phyloP scores from a whole-genome alignment of 2,888 invertebrate genomes.

The Aricia artaxerxes region DNA sequence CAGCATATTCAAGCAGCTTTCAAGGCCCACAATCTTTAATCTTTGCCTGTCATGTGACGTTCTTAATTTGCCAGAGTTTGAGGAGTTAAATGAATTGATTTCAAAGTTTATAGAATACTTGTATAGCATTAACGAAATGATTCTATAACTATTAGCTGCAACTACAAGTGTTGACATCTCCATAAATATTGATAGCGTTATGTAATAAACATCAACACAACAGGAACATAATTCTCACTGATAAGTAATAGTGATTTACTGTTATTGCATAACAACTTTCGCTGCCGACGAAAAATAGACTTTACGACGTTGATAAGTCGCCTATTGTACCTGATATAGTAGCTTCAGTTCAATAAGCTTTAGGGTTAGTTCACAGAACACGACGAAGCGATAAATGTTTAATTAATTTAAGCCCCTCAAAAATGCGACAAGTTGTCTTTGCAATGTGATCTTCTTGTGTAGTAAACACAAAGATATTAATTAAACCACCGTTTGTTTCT shows the following conservation, averaged over 20 bases:
- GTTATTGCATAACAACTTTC: conserved; percentile 30
- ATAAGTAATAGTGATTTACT: conserved; percentile 33
- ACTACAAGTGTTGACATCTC: conserved; percentile 26
- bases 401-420: no score
- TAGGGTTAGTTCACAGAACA: neutral
- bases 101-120: neutral
- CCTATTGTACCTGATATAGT: neutral
- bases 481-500: no score
- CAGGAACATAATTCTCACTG: conserved; percentile 35
- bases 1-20: no score
- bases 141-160: neutral
- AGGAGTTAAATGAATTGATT: no score
- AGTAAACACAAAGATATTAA: no score
- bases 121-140: neutral
- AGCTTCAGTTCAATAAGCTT: neutral
- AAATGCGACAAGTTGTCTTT: no score
- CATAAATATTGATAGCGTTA: conserved; percentile 25
- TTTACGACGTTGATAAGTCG: conserved; percentile 27
- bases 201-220: conserved; percentile 24
- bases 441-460: no score
- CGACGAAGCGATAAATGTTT: no score
- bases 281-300: conserved; percentile 18
- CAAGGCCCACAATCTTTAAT: no score
- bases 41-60: no score
- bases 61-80: no score